Percentiles rank a stretch among this genome's conserved stretches.
Conservation (phyloP, 2,888 invertebrate species). For the Galerucella calmariensis region DNA sequence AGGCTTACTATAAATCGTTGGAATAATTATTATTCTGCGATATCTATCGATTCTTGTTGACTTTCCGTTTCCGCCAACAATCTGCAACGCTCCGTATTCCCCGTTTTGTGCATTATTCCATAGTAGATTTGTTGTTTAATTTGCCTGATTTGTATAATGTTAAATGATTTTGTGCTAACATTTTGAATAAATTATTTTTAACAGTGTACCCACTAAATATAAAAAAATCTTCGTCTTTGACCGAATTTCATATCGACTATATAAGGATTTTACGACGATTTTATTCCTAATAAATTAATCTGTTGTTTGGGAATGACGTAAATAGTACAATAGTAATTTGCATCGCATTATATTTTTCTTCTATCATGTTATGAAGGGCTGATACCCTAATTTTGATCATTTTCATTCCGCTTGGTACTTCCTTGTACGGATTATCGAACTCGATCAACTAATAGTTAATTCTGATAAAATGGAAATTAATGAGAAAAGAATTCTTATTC, state of each 20-base stretch:
- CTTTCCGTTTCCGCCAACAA: too few relatives aligned
- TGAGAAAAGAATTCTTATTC: not conserved
- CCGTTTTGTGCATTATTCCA: too few relatives aligned
- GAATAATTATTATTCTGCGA: too few relatives aligned
- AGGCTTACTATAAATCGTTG: too few relatives aligned
- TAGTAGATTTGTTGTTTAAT: too few relatives aligned
- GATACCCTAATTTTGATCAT: not conserved
- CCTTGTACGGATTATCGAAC: constrained; percentile 34
- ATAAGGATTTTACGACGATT: not conserved
- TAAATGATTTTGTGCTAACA: too few relatives aligned
- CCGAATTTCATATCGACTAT: too few relatives aligned
- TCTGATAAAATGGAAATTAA: constrained; percentile 5
- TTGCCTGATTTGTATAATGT: too few relatives aligned
- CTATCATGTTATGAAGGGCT: constrained; percentile 5
- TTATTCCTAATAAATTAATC: not conserved
- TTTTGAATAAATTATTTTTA: not conserved
- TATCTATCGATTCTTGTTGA: too few relatives aligned
- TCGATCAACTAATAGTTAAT: constrained; percentile 4
- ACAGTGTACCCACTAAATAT: not conserved
- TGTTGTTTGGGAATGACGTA: not conserved
- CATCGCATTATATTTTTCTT: not conserved
- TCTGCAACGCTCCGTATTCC: too few relatives aligned
- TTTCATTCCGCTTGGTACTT: constrained; percentile 24
- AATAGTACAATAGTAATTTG: not conserved
- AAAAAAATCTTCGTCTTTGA: not conserved